Base-by-base conservation (phyloP, 2,113 vertebrate species). In the Myrmecophaga tridactyla region DNA sequence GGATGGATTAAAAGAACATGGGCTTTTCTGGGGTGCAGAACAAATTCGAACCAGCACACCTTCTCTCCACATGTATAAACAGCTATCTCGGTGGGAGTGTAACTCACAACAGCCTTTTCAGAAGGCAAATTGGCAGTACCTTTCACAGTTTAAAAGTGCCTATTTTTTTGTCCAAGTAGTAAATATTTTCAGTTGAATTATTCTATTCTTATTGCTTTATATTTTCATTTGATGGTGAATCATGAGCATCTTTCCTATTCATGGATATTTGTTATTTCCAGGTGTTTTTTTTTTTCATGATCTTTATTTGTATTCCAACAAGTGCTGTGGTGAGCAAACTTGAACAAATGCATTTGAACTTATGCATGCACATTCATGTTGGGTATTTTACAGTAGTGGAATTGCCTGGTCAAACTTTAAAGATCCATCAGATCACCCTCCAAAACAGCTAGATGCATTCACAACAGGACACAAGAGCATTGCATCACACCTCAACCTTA, bases 381-480 rank as follows among this genome's bases (percentile, higher is more conserved):
- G 31, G 41, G 36, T 62, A 27, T 29, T 62, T 56, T 46, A 21
- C 15, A 56, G 82, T 78, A 69, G 18, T 39, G 4, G 60, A 72
- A 34, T 81, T 43, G n/a, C 48, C 31, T 58, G 18, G 65, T 25
- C 25, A 20, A 23, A 25, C 23, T 23, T 39, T 27, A 51, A 29
- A n/a, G 1, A 7, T 51, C 14, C 62, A 21, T 60, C 31, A 14
- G 62, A 39, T 27, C 20, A 25, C 4, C 29, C 6, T 29, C 34
- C 20, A 15, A 6, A 70, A 14, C 13, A 48, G 23, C 20, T 48
- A 34, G 77, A 5, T 7, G 17, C 13, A 6, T 25, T 69, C 41
- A 23, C 4, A 6, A 18, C 17, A 31, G 0, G 3, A 6, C 18
- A 9, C 36, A 7, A 14, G 11, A 41, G 12, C 2, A 4, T 4